Evolutionary conservation across 2,113 vertebrate genomes (phyloP).

Genomic region (Strigops habroptila): DNA sequence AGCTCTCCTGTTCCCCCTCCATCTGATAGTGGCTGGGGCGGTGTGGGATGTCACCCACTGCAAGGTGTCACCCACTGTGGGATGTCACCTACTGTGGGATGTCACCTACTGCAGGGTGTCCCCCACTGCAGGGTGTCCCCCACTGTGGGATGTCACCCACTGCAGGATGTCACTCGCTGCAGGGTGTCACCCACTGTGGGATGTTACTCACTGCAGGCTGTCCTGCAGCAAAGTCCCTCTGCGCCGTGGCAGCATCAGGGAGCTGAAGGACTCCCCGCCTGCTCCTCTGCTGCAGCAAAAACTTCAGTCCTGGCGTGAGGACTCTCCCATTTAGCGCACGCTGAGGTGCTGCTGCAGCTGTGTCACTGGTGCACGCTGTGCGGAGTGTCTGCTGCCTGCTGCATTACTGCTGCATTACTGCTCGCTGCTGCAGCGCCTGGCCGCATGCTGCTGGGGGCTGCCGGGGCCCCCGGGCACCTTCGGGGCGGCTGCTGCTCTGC

Average conservation of each 20-base stretch:
- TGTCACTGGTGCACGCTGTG: not conserved
- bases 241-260: not conserved
- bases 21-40: not conserved
- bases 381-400: constrained; percentile 26
- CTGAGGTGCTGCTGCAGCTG: constrained; percentile 32
- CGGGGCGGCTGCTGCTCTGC: not conserved
- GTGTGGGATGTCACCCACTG: not conserved
- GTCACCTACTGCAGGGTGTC: not conserved
- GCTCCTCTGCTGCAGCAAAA: constrained; percentile 38
- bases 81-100: not conserved
- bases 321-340: not conserved
- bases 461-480: not conserved
- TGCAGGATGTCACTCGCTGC: not conserved
- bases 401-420: constrained; percentile 55
- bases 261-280: not conserved
- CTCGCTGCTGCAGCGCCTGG: not conserved
- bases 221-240: not conserved
- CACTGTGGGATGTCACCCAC: not conserved
- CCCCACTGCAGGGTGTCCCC: not conserved
- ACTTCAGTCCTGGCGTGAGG: constrained; percentile 6
- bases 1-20: not conserved
- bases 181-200: not conserved
- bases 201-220: not conserved
- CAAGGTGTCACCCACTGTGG: not conserved
- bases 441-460: not conserved